Percentiles rank a stretch among this genome's conserved stretches.
These are phyloP conservation scores for Prinia subflava DNA, from an alignment of 2,113 vertebrate genomes.

Conservation along the genomic window DNA sequence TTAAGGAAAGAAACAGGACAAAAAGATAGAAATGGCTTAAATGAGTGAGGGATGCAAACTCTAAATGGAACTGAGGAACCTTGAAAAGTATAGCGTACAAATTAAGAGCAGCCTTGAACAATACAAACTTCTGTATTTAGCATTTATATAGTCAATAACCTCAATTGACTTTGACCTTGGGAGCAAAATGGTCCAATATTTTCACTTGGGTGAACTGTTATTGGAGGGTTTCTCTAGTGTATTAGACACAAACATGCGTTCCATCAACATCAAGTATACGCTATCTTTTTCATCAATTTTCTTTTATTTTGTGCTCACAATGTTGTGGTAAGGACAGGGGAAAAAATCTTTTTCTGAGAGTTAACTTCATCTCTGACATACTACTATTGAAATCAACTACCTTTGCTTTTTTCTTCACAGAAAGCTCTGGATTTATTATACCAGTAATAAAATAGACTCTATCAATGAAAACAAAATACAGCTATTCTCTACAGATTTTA, in stretches of 20 bases:
- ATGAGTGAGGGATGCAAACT: background rate
- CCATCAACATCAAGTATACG: slow-evolving; percentile 38
- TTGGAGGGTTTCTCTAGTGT: slow-evolving; percentile 58
- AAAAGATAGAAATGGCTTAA: background rate
- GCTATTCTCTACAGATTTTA: background rate
- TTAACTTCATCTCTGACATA: background rate
- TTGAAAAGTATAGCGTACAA: slow-evolving; percentile 32
- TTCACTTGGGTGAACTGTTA: slow-evolving; percentile 58
- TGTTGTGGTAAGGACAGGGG: slow-evolving; percentile 2
- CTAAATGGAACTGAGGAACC: background rate
- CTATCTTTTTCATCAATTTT: slow-evolving; percentile 53
- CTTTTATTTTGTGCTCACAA: slow-evolving; percentile 38
- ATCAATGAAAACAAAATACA: background rate
- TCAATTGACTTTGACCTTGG: slow-evolving; percentile 50
- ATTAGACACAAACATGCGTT: slow-evolving; percentile 24
- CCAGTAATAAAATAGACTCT: background rate
- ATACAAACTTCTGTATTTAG: slow-evolving; percentile 47
- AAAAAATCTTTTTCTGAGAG: background rate
- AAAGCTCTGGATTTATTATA: background rate
- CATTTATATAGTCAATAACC: slow-evolving; percentile 61
- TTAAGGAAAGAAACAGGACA: background rate
- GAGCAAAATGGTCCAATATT: slow-evolving; percentile 38
- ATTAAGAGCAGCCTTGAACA: background rate
- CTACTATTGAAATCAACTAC: background rate
- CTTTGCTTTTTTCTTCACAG: background rate